phyloP scores from a whole-genome alignment of 1,140 invertebrate genomes.

The Nixonia krombeini region DNA sequence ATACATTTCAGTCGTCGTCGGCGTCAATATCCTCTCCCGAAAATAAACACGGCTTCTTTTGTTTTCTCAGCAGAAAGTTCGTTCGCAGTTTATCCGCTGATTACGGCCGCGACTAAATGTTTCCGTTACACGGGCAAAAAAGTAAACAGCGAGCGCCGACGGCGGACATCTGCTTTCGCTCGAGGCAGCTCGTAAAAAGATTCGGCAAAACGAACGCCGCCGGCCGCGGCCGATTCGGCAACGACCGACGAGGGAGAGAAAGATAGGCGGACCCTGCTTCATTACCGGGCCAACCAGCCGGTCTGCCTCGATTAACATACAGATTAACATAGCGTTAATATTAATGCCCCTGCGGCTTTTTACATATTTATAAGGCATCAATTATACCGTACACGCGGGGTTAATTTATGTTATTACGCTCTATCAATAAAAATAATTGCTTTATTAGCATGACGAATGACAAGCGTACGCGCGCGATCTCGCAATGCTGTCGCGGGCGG shows the following conservation, averaged over 20 bases:
- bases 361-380: slow-evolving; percentile 58
- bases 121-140: not conserved
- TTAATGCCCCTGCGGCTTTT: slow-evolving; percentile 32
- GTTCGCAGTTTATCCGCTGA: too few relatives aligned
- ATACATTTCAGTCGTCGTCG: too few relatives aligned
- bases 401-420: slow-evolving; percentile 55
- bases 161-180: not conserved
- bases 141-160: not conserved
- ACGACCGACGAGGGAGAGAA: too few relatives aligned
- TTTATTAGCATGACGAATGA: slow-evolving; percentile 57
- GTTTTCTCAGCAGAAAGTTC: too few relatives aligned
- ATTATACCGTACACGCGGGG: slow-evolving; percentile 42
- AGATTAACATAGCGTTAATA: slow-evolving; percentile 50
- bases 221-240: too few relatives aligned
- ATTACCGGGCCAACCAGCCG: not conserved
- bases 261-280: not conserved
- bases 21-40: too few relatives aligned
- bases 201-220: not conserved
- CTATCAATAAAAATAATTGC: slow-evolving; percentile 61
- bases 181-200: not conserved
- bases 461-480: slow-evolving; percentile 53
- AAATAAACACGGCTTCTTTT: too few relatives aligned
- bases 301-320: slow-evolving; percentile 28
- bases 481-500: too few relatives aligned
- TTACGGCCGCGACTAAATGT: not conserved